Evolutionary conservation across 2,113 vertebrate genomes (phyloP).

Genomic region (Isurus oxyrinchus): DNA sequence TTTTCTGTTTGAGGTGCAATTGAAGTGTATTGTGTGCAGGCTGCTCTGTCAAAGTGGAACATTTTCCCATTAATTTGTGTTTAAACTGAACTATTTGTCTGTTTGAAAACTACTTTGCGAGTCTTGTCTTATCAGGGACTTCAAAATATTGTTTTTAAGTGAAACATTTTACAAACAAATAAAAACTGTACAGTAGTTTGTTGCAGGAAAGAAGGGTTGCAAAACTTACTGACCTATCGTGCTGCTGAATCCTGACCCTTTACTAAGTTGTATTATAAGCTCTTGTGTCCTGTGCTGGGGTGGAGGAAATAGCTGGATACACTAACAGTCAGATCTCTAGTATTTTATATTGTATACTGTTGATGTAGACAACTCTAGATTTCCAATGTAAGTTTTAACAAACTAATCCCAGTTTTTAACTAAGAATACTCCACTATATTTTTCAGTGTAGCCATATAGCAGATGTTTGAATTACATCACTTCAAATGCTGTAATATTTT

Average conservation of each 20-base stretch:
- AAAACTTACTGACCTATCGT: neutral
- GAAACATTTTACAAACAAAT: neutral
- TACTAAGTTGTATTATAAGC: neutral
- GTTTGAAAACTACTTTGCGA: neutral
- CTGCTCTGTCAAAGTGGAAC: neutral
- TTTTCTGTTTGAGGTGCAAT: neutral
- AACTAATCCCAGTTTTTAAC: neutral
- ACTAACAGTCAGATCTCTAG: neutral
- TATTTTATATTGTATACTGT: neutral
- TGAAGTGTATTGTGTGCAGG: neutral
- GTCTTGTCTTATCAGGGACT: neutral
- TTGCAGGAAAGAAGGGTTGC: neutral
- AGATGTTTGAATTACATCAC: neutral
- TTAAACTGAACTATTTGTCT: neutral
- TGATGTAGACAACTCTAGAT: neutral
- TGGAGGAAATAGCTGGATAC: neutral
- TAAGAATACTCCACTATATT: neutral
- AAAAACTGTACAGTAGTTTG: neutral
- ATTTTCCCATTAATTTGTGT: neutral
- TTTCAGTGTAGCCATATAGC: neutral
- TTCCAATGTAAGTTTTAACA: neutral
- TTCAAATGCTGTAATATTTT: conserved; percentile 3
- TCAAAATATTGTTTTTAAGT: neutral
- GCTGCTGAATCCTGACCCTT: neutral
- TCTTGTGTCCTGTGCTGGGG: neutral